Conservation (phyloP, 2,888 invertebrate species). For the Malachius bipustulatus region DNA sequence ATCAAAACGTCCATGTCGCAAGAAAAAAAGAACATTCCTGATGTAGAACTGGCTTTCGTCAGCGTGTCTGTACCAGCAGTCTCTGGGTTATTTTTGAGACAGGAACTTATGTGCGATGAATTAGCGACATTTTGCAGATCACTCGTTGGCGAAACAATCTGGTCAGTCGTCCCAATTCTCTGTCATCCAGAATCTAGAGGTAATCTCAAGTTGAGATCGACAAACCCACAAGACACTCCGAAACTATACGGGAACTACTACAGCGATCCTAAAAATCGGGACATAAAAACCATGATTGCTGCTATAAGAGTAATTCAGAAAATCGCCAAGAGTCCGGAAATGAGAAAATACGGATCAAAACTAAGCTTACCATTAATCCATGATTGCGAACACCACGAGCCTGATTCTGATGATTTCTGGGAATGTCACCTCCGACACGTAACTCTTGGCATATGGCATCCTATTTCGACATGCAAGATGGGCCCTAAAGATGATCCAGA, state of each 20-base stretch:
- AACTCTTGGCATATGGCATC: conserved; percentile 27
- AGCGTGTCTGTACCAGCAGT: too few species aligned
- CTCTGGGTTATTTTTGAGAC: too few species aligned
- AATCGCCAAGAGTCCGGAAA: conserved; percentile 38
- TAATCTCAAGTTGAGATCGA: conserved; percentile 37
- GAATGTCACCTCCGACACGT: conserved; percentile 44
- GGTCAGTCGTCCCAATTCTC: conserved; percentile 43
- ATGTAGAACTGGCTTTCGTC: conserved; percentile 50
- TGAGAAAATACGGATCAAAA: conserved; percentile 46
- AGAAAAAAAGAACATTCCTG: conserved; percentile 43
- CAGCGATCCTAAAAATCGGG: conserved; percentile 36
- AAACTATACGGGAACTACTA: conserved; percentile 49
- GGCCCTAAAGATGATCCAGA: too few species aligned
- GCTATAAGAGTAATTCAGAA: conserved; percentile 40
- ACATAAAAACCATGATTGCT: conserved; percentile 39
- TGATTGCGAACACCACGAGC: conserved; percentile 41
- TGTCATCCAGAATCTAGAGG: conserved; percentile 46
- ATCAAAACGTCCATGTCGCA: conserved; percentile 43
- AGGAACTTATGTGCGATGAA: too few species aligned
- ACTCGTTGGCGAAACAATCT: conserved; percentile 38
- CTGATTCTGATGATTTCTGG: conserved; percentile 53
- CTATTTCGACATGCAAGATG: conserved; percentile 44
- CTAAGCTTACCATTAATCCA: conserved; percentile 44
- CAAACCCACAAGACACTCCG: conserved; percentile 47
- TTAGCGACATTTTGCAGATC: too few species aligned